Base-by-base conservation (phyloP, 53 echinoderm and acorn worm species). In the Actinopyga echinites region DNA sequence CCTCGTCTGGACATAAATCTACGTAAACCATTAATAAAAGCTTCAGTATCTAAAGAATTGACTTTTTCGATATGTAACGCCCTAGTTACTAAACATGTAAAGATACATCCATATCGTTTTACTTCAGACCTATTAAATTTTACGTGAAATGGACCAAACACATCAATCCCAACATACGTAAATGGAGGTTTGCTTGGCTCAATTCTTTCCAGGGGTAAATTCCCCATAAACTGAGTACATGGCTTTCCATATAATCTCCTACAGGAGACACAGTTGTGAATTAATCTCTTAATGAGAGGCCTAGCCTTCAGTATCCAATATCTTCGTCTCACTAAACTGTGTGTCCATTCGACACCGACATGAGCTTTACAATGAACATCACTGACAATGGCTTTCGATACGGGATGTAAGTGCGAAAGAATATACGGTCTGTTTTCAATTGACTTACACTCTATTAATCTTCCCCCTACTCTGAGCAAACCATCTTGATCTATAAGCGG, bases 61-160 rank as follows among this genome's bases (percentile, higher is more conserved):
- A 77, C 52, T 54, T 66, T 69, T 40, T 89, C 85, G 15, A 85
- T 6, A 30, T 89, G 88, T 29, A 88, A 43, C 6, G 88, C 83
- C 56, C 83, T 82, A 12, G 45, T 30, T 12, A 69, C 42, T 31
- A 84, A 21, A n/a, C 81, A 87, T 55, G 82, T 82, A 68, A 82
- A 82, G 38, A 87, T 20, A 60, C 66, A 65, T 8, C 87, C 87
- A 68, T 87, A 87, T 34, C 82, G 29, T 36, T 69, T 87, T 40
- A 44, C 82, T 65, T 35, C 19, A 31, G 55, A 56, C 35, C 87
- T 62, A 32, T 82, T 82, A 36, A 69, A 1, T 40, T 83, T 87
- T 12, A 87, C 87, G 5, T 44, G 10, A 20, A 87, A 71, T 7
- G 83, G 88, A 12, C 88, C 88, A 55, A 84, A 88, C 28, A 42